Evolutionary conservation across 2,113 vertebrate genomes (phyloP).

Genomic region (Oncorhynchus clarkii): DNA sequence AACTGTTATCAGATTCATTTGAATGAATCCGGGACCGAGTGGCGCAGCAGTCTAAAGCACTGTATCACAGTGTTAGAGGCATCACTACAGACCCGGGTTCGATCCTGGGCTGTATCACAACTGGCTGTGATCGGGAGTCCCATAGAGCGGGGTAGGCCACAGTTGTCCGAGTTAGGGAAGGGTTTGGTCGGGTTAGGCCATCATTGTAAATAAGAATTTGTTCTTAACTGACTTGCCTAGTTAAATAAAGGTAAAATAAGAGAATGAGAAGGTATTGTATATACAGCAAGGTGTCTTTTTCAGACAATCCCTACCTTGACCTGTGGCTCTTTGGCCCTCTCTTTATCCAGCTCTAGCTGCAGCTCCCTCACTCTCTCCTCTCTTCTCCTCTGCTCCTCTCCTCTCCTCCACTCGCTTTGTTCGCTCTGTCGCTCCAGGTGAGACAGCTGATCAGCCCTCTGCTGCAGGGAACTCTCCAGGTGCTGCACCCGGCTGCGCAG

Average conservation of each 20-base stretch:
- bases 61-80: too few species aligned
- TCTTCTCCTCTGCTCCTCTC: conserved; percentile 70
- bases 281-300: neutral
- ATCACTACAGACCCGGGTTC: too few species aligned
- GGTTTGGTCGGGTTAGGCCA: too few species aligned
- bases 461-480: conserved; percentile 77
- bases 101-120: too few species aligned
- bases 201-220: too few species aligned
- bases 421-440: conserved; percentile 70
- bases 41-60: too few species aligned
- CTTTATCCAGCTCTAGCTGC: conserved; percentile 71
- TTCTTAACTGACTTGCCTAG: too few species aligned
- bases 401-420: conserved; percentile 70
- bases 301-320: conserved; percentile 69
- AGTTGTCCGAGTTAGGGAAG: too few species aligned
- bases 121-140: too few species aligned
- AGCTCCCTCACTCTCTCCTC: conserved; percentile 72
- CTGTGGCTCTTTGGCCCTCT: conserved; percentile 65
- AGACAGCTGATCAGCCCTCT: conserved; percentile 75
- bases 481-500: conserved; percentile 73
- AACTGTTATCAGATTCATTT: neutral
- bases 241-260: too few species aligned
- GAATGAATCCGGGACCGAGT: neutral
- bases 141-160: too few species aligned
- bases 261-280: neutral